A percentile compares a stretch with the other conserved stretches of the same genome.
Conservation (phyloP, 2,888 invertebrate genomes). For the Acanthoscelides obtectus region DNA sequence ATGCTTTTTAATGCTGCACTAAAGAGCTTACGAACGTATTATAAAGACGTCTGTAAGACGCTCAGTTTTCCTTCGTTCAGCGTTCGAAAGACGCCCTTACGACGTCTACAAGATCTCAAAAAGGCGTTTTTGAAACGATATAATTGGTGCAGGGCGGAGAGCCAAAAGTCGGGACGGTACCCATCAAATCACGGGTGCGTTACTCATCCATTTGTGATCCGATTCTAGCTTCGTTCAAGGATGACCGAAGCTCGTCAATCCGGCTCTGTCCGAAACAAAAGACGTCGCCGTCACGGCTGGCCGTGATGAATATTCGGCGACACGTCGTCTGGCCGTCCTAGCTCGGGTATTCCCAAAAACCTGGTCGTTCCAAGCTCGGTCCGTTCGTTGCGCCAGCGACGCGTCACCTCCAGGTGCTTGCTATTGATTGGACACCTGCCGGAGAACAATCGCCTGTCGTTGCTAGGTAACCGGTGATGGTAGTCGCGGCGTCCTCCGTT, state of each 20-base stretch:
- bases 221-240: not conserved
- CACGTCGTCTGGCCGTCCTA: constrained; percentile 36
- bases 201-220: too few species aligned
- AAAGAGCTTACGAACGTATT: too few species aligned
- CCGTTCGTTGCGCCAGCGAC: constrained; percentile 14
- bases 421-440: constrained; percentile 49
- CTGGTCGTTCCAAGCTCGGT: constrained; percentile 27
- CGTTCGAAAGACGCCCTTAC: too few species aligned
- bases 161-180: too few species aligned
- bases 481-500: constrained; percentile 8
- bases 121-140: too few species aligned
- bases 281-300: not conserved
- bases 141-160: too few species aligned
- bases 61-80: too few species aligned
- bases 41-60: too few species aligned
- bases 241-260: not conserved
- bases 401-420: constrained; percentile 42
- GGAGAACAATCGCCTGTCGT: constrained; percentile 45
- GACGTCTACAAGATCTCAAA: too few species aligned
- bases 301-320: constrained; percentile 30
- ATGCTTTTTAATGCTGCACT: too few species aligned
- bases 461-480: constrained; percentile 42
- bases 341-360: constrained; percentile 38
- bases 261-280: too few species aligned
- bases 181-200: too few species aligned